These are phyloP conservation scores for Ovis canadensis DNA, from an alignment of 2,113 vertebrate genomes.

Conservation along the genomic window DNA sequence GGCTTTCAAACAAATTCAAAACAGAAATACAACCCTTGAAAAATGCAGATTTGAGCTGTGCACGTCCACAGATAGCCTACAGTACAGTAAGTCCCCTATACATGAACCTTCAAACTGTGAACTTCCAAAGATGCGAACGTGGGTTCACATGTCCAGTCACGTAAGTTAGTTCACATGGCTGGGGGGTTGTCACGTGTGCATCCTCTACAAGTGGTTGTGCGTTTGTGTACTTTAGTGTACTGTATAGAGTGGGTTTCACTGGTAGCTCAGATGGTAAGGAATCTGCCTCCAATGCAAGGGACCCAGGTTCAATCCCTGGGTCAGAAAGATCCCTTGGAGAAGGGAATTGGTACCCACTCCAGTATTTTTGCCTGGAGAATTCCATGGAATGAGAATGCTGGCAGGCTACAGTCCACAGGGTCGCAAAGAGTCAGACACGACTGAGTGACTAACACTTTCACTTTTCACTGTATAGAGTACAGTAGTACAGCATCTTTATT, in stretches of 20 bases:
- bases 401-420: background rate
- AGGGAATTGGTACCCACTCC: background rate
- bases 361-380: background rate
- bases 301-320: background rate
- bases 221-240: background rate
- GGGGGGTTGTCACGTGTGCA: background rate
- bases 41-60: background rate
- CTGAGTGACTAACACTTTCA: background rate
- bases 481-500: background rate
- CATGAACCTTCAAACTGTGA: background rate
- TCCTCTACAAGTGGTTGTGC: too few relatives aligned
- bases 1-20: background rate
- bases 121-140: accelerated
- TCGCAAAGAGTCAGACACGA: background rate
- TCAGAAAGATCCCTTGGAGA: background rate
- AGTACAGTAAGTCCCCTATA: background rate
- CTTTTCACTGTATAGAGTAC: background rate
- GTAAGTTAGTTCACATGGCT: background rate
- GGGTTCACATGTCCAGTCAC: background rate
- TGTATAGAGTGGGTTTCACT: background rate
- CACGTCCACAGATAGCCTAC: background rate
- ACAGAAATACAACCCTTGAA: background rate
- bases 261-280: background rate
- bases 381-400: background rate
- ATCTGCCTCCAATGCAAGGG: background rate